Base-by-base conservation (phyloP, 2,888 invertebrate genomes). In the Heteromyza rotundicornis region DNA sequence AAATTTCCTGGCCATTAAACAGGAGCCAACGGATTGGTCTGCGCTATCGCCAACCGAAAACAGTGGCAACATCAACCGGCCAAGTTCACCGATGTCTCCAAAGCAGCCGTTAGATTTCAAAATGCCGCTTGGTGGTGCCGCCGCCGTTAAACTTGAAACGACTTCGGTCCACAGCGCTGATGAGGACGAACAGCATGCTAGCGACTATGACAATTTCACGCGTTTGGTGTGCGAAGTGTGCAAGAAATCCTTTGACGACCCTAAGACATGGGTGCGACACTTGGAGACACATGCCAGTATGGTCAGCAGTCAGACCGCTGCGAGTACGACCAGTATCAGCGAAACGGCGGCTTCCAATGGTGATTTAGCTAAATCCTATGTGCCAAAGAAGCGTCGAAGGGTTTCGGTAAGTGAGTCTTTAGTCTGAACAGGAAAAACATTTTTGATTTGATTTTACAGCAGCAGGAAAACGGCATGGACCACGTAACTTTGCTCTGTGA, bases 171-270 rank as follows among this genome's bases (percentile, higher is more conserved):
- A 71, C 44, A 68, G 65, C 22, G 57, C 60, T 17, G 60, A 62
- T 20, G 64, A 60, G 54, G 64, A 64, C 7, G 62, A 62, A 17
- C 44, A 60, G 61, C 35, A 65, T 62, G 47, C 70, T 59, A 8
- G 72, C 75, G 2, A 75, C 73, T 0, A 36, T 64, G 65, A 73
- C 74, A 52, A 75, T 75, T 92, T 91, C 80, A 91, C 92, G 22
- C 91, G 92, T 49, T 83, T 93, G 69, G 88, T 91, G 12, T 94
- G 94, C 82, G 93, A 94, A 82, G 85, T 92, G 77, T 94, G 94
- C 81, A 90, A 92, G 73, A 91, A 92, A 84, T 90, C 91, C 67
- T 94, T 92, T 83, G 89, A 90, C 59, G 86, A 91, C 73, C 92
- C 93, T 61, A 92, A 89, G 16, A 91, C 91, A 64, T 92, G 93